These are phyloP conservation scores for Eumacrocentrus americanus DNA, from an alignment of 2,888 invertebrate species.

Conservation along the genomic window DNA sequence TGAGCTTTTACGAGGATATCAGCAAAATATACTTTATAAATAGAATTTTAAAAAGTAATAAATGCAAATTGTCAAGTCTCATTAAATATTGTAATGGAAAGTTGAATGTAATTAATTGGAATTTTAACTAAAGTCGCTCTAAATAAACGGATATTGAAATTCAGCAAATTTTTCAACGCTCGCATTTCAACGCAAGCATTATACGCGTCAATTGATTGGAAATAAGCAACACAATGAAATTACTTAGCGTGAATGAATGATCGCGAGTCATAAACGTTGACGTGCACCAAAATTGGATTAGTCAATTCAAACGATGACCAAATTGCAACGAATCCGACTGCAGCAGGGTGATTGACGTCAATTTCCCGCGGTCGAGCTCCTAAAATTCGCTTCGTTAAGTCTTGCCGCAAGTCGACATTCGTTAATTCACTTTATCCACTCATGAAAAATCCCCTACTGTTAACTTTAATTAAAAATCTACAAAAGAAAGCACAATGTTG, in stretches of 20 bases:
- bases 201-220: background rate
- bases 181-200: too few species aligned
- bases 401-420: background rate
- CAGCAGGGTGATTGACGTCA: slow-evolving; percentile 7
- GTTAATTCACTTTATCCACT: background rate
- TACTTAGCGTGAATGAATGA: background rate
- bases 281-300: slow-evolving; percentile 16
- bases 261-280: slow-evolving; percentile 16
- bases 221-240: background rate
- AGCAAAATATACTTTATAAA: background rate
- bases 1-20: too few species aligned
- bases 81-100: too few species aligned
- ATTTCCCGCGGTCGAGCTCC: slow-evolving; percentile 6
- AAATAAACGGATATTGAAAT: too few species aligned
- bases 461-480: background rate
- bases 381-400: slow-evolving; percentile 11
- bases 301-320: background rate
- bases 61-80: too few species aligned
- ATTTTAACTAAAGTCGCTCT: too few species aligned
- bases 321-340: background rate
- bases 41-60: background rate
- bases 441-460: background rate
- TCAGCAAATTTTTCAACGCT: too few species aligned
- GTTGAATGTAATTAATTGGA: too few species aligned
- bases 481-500: background rate